Base-by-base conservation (phyloP, 2,797 vertebrate species). In the Anguilla anguilla region DNA sequence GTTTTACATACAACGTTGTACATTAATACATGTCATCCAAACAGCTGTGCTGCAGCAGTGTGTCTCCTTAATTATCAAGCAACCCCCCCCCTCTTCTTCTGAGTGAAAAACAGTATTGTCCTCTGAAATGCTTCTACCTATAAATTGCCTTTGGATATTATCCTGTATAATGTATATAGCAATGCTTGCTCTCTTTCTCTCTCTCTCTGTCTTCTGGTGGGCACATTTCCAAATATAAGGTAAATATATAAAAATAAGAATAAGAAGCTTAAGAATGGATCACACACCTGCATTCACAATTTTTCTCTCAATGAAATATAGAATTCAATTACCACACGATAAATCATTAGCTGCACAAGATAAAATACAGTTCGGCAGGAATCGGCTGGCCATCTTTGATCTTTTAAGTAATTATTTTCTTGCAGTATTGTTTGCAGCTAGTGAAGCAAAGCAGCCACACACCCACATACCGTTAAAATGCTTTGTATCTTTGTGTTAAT, bases 281-380 rank as follows among this genome's bases (percentile, higher is more conserved):
- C 83, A 84, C 87, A 89, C 88, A 87, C 64, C 64, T 69, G n/a
- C 64, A 69, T 77, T 77, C 35, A 35, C 10, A 15, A 6, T 35
- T 35, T 13, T 74, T 35, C 35, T 17, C 13, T 35, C 2, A 77
- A 77, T 77, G 31, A 39, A 77, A 77, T 77, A 77, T 39, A 77
- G 31, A 39, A 35, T 77, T 77, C 13, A 39, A 77, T 77, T 77
- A 77, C 35, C 72, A 77, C 72, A 35, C 28, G 0, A 43, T 77
- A 77, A 77, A 39, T 39, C 31, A 77, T 39, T 35, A 77, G 31
- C 17, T 39, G 3, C 72, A 35, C 72, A 39, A 74, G 72, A 77
- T 17, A 10, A 69, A 13, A 35, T 77, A 3, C 6, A 11, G n/a
- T n/a, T n/a, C n/a, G n/a, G n/a, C n/a, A 28, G n/a, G 35, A 39